These are phyloP conservation scores for Lithosia quadra DNA, from an alignment of 2,888 invertebrate species.

Conservation along the genomic window DNA sequence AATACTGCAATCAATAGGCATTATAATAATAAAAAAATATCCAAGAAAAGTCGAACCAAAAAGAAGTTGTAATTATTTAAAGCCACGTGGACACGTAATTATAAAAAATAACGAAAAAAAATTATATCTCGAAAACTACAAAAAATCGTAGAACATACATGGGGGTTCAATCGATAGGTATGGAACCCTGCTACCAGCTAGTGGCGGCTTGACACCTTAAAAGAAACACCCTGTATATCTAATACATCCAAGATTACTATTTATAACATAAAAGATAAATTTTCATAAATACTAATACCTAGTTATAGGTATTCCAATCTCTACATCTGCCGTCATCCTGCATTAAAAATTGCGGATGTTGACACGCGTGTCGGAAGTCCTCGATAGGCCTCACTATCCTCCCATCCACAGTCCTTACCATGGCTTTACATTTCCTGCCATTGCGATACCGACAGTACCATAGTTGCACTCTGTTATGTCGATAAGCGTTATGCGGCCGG, in stretches of 20 bases:
- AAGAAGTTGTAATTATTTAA: no score
- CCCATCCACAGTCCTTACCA: slow-evolving; percentile 46
- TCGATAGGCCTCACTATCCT: slow-evolving; percentile 18
- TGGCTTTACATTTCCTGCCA: slow-evolving; percentile 38
- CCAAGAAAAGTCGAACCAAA: no score
- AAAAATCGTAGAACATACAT: no score
- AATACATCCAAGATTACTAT: neutral
- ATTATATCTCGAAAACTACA: no score
- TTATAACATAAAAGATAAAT: neutral
- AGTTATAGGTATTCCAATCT: slow-evolving; percentile 5
- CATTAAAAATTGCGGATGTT: slow-evolving; percentile 12
- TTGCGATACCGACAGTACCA: slow-evolving; percentile 67
- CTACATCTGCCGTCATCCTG: slow-evolving; percentile 9
- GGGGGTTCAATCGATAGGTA: no score
- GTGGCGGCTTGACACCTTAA: no score
- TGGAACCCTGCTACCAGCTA: no score
- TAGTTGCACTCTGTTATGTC: slow-evolving; percentile 58
- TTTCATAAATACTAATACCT: neutral
- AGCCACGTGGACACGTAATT: no score
- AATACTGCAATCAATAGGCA: no score
- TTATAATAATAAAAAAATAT: no score
- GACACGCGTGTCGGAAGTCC: slow-evolving; percentile 33
- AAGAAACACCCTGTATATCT: no score
- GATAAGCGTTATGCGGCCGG: slow-evolving; percentile 67
- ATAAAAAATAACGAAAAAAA: no score